Conservation (phyloP, 2,113 vertebrate genomes). For the Gymnocephalus cernua region DNA sequence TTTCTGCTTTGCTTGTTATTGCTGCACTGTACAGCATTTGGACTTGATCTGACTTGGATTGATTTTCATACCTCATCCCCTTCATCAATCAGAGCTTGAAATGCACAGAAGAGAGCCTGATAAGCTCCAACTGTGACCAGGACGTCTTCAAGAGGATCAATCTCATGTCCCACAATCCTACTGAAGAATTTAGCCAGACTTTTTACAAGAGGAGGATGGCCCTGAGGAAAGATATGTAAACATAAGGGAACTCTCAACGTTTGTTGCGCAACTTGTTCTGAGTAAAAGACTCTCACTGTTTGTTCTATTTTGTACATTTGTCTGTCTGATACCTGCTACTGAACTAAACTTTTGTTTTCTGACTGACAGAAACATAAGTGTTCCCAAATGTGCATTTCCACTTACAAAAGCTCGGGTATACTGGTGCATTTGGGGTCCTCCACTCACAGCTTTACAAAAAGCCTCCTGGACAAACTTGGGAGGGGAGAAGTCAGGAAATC, state of each 20-base stretch:
- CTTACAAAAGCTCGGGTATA: slow-evolving; percentile 94
- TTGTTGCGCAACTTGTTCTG: neutral
- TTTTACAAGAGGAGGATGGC: slow-evolving; percentile 89
- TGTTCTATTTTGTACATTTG: no score
- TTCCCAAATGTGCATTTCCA: neutral
- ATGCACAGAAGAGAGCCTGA: slow-evolving; percentile 91
- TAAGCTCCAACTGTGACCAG: slow-evolving; percentile 95
- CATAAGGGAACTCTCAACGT: neutral
- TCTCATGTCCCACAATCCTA: slow-evolving; percentile 86
- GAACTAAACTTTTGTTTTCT: no score
- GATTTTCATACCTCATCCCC: slow-evolving; percentile 90
- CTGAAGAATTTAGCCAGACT: slow-evolving; percentile 90
- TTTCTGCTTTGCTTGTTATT: neutral
- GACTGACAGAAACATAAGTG: neutral
- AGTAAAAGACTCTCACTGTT: neutral
- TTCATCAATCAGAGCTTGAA: slow-evolving; percentile 92
- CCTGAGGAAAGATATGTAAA: slow-evolving; percentile 80
- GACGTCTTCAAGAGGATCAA: slow-evolving; percentile 89
- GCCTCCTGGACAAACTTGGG: slow-evolving; percentile 89
- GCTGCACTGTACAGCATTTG: neutral
- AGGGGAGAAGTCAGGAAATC: slow-evolving; percentile 93
- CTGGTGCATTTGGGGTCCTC: slow-evolving; percentile 89
- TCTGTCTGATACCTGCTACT: no score
- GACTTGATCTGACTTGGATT: neutral
- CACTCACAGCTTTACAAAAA: slow-evolving; percentile 80